These are phyloP conservation scores for Lytechinus pictus DNA, from an alignment of 35 echinoderm and acorn worm species.

Conservation along the genomic window DNA sequence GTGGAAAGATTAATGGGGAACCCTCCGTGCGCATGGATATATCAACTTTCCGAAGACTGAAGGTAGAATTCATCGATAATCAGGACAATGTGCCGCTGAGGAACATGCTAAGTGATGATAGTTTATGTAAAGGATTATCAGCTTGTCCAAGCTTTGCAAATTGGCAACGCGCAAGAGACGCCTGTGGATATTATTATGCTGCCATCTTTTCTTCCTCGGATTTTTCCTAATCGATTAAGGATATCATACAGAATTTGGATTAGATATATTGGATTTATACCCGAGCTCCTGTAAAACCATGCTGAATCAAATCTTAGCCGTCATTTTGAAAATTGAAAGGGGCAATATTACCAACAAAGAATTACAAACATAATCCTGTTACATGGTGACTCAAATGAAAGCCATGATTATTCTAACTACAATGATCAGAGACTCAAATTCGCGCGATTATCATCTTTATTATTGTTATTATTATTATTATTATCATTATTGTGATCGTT, in stretches of 20 bases:
- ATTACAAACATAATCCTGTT: not conserved
- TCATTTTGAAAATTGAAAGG: not conserved
- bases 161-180: not conserved
- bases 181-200: not conserved
- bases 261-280: not conserved
- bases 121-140: not conserved
- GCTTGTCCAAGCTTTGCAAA: not conserved
- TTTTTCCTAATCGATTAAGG: not conserved
- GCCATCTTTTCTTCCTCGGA: not conserved
- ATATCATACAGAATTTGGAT: not conserved
- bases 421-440: no score
- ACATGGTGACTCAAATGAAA: no score
- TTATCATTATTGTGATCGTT: no score
- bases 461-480: no score
- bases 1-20: not conserved
- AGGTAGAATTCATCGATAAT: not conserved
- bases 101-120: no score
- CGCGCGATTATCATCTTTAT: no score
- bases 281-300: no score
- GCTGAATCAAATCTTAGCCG: not conserved
- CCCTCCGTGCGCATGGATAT: conserved; percentile 5
- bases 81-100: not conserved
- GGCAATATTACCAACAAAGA: not conserved
- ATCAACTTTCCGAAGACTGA: conserved; percentile 19
- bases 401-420: no score